A percentile compares a stretch with the other conserved stretches of the same genome.
Conservation (phyloP, 2,113 vertebrate genomes). For the Cettia cetti region DNA sequence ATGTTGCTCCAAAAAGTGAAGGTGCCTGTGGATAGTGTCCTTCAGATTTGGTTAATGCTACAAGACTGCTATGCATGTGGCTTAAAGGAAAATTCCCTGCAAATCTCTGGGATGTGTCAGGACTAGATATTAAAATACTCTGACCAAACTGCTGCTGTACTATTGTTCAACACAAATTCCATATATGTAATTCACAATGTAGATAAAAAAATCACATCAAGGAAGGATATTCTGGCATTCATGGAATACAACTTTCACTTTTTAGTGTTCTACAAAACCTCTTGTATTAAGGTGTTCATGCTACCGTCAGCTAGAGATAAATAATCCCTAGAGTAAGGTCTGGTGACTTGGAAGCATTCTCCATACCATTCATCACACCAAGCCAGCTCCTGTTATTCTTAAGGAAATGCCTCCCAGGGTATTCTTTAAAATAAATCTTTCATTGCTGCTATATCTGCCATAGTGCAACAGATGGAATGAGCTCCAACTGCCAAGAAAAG, state of each 20-base stretch:
- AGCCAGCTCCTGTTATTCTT: background rate
- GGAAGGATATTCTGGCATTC: background rate
- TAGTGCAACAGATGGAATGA: background rate
- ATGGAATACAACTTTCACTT: background rate
- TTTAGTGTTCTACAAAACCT: background rate
- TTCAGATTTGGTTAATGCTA: background rate
- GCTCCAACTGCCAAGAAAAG: background rate
- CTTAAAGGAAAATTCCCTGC: background rate
- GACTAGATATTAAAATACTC: background rate
- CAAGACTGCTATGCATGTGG: background rate
- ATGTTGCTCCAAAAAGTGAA: background rate
- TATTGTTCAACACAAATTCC: background rate
- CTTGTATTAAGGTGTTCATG: background rate
- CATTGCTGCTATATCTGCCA: background rate
- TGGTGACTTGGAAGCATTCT: background rate
- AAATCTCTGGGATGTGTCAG: background rate
- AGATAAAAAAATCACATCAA: background rate
- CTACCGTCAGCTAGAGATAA: background rate
- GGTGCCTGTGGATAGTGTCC: background rate
- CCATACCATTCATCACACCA: background rate
- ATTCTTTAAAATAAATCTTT: background rate
- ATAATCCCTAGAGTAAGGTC: background rate
- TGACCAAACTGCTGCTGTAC: background rate
- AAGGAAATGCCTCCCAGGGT: background rate
- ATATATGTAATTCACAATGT: background rate